phyloP scores from a whole-genome alignment of 2,113 vertebrate genomes.

The Oryzias celebensis region DNA sequence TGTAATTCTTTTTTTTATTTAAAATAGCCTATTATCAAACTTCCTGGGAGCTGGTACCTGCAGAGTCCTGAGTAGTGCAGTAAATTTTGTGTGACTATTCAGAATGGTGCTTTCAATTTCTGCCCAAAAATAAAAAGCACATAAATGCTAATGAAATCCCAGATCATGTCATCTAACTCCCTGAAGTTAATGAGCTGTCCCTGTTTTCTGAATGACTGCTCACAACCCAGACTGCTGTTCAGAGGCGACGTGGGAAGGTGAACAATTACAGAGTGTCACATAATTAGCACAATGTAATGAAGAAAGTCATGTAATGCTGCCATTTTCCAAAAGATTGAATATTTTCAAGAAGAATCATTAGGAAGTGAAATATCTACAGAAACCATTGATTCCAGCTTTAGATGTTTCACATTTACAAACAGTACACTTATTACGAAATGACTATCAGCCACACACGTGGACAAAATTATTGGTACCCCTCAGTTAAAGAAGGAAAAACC shows the following conservation, averaged over 20 bases:
- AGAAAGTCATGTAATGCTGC: constrained; percentile 25
- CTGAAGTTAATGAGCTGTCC: constrained; percentile 34
- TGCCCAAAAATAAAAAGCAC: constrained; percentile 15
- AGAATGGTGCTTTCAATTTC: constrained; percentile 3
- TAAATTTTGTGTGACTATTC: constrained; percentile 3
- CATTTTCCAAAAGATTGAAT: constrained; percentile 25
- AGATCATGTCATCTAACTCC: constrained; percentile 22
- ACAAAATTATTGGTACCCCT: too few relatives aligned
- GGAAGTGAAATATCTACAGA: constrained; percentile 1
- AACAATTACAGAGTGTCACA: constrained; percentile 37
- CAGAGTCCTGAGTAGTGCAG: background rate
- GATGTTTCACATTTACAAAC: too few relatives aligned
- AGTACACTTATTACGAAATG: too few relatives aligned
- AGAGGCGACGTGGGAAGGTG: constrained; percentile 33
- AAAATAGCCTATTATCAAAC: constrained; percentile 1
- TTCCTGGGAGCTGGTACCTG: background rate
- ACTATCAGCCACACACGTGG: too few relatives aligned
- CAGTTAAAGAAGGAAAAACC: too few relatives aligned
- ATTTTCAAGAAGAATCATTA: constrained; percentile 52
- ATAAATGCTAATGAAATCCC: constrained; percentile 29
- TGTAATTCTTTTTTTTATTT: constrained; percentile 4
- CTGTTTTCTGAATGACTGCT: constrained; percentile 26
- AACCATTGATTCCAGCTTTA: too few relatives aligned
- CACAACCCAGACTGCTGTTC: constrained; percentile 19
- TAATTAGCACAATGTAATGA: constrained; percentile 37